Evolutionary conservation across 2,888 invertebrate genomes (phyloP).

Genomic region (Andrena bicolor): DNA sequence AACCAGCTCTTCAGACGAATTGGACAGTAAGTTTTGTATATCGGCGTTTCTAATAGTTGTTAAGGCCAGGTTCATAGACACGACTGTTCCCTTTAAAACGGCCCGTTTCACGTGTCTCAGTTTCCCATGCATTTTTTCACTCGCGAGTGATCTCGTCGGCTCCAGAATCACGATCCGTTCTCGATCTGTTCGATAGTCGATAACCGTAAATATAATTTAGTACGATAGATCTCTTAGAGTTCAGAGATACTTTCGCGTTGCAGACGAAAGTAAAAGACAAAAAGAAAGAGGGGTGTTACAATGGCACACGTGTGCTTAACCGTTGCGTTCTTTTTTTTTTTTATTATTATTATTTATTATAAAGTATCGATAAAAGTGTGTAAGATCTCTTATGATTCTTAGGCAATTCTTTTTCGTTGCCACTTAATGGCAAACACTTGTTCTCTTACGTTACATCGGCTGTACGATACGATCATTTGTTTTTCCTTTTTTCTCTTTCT

Average conservation of each 20-base stretch:
- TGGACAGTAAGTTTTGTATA: slow-evolving; percentile 71
- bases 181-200: neutral
- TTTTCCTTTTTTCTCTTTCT: slow-evolving; percentile 28
- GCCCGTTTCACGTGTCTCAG: slow-evolving; percentile 22
- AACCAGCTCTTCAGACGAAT: slow-evolving; percentile 74
- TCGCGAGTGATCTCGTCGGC: slow-evolving; percentile 4
- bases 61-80: slow-evolving; percentile 65
- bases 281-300: neutral
- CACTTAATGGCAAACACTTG: neutral
- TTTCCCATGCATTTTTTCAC: slow-evolving; percentile 29
- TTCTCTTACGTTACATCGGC: slow-evolving; percentile 16
- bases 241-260: slow-evolving; percentile 11
- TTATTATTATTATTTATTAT: neutral
- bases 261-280: neutral
- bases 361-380: slow-evolving; percentile 24
- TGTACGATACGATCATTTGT: slow-evolving; percentile 17
- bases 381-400: slow-evolving; percentile 12
- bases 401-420: slow-evolving; percentile 12
- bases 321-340: neutral
- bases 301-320: neutral
- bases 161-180: slow-evolving; percentile 17
- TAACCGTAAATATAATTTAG: slow-evolving; percentile 17
- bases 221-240: slow-evolving; percentile 16
- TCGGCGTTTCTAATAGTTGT: slow-evolving; percentile 61
- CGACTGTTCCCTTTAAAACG: slow-evolving; percentile 19